These are phyloP conservation scores for Acanthornis magna DNA, from an alignment of 2,797 vertebrate genomes.

Conservation along the genomic window DNA sequence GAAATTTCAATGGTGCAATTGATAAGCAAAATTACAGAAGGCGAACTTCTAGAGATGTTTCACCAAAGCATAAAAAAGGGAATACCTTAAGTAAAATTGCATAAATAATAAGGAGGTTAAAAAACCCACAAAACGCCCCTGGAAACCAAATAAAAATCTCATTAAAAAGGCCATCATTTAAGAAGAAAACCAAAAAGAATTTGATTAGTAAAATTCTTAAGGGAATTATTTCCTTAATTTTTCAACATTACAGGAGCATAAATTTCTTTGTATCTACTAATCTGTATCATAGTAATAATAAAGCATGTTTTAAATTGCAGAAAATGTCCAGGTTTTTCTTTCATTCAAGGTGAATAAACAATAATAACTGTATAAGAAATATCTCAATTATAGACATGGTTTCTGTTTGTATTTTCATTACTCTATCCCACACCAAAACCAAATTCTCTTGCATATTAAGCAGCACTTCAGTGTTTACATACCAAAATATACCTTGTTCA, in stretches of 20 bases:
- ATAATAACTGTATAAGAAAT: background rate
- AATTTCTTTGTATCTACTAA: background rate
- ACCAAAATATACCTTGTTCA: background rate
- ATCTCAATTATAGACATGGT: background rate
- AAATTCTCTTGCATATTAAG: background rate
- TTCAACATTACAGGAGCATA: background rate
- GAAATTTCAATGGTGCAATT: background rate
- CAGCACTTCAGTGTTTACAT: background rate
- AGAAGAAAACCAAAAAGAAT: background rate
- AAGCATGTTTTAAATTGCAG: background rate
- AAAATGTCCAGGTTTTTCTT: background rate
- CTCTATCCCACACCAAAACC: background rate
- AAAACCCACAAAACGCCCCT: fast-evolving
- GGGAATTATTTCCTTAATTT: background rate
- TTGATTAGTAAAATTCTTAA: background rate
- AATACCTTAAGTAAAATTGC: background rate
- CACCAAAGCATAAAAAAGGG: background rate
- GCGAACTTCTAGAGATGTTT: background rate
- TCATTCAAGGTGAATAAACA: background rate
- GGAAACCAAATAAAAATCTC: background rate
- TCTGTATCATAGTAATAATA: background rate
- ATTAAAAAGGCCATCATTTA: background rate
- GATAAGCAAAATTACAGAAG: background rate
- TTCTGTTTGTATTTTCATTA: background rate
- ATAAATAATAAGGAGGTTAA: background rate